Base-by-base conservation (phyloP, 2,888 invertebrate genomes). In the Drosophila meridiana region DNA sequence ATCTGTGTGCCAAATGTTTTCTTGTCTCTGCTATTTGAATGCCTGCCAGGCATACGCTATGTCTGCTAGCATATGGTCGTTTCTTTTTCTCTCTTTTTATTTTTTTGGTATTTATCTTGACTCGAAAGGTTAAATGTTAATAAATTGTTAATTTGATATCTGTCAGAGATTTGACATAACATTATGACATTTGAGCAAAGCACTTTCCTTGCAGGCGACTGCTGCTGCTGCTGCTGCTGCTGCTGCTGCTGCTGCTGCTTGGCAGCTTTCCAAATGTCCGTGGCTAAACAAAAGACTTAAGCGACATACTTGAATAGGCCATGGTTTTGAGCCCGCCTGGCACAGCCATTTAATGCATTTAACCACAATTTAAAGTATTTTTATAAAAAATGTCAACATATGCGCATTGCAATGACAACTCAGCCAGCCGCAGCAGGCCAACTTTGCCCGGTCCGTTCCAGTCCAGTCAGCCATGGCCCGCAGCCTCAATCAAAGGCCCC, bases 301-400 rank as follows among this genome's bases (percentile, higher is more conserved):
- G 62, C 69, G 43, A 58, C 72, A 75, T 82, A 82, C 81, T 80
- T 70, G 76, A 71, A 81, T 77, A 77, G 67, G 75, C 83, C 73
- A 81, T 69, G 48, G 63, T 48, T 63, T 53, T 63, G 20, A 20
- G 42, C 26, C 53, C 65, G 72, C 59, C 72, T 69, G 63, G 30
- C 62, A 56, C 63, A 70, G 70, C 71, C 78, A 76, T 78, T 78
- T 78, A 59, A 69, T 85, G 81, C 81, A 85, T 87, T 86, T 83
- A 81, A 74, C 67, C 87, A 69, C 83, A 79, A 87, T 87, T 87
- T 79, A 66, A 85, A 81, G 73, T 87, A 85, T 85, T 85, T 84
- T 75, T 69, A 69, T 69, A 71, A 82, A 79, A 79, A 85, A 81
- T 83, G 88, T 84, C 87, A 84, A 85, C 87, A 87, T 81, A 85